phyloP scores from a whole-genome alignment of 2,113 vertebrate species.

The Meriones unguiculatus region DNA sequence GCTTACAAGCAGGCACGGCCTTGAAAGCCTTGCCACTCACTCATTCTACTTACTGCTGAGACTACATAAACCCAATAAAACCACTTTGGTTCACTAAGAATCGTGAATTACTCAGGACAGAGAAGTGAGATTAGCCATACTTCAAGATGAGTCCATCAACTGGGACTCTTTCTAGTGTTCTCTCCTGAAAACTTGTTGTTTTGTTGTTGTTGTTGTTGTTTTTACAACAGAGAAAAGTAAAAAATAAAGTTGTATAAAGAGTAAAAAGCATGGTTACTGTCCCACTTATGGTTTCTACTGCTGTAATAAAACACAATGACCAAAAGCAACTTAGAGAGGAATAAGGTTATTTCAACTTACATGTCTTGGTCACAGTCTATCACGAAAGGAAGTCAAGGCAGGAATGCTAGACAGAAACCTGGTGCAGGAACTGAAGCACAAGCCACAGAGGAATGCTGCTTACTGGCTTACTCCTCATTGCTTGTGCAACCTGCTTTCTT shows the following conservation, averaged over 20 bases:
- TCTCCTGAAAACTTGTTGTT: not conserved
- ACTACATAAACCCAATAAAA: not conserved
- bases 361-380: not conserved
- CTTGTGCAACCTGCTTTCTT: not conserved
- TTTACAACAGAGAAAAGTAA: not conserved
- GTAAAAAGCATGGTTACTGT: not conserved
- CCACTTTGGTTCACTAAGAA: not conserved
- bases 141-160: not conserved
- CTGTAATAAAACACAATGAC: not conserved
- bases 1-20: too few relatives aligned
- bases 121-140: not conserved
- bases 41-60: fast-evolving
- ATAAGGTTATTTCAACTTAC: not conserved
- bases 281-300: not conserved
- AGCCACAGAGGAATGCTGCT: not conserved
- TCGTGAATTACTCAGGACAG: not conserved
- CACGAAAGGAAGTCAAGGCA: not conserved
- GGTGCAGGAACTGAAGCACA: not conserved
- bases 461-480: not conserved
- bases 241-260: constrained; percentile 16
- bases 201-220: too few relatives aligned
- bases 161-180: not conserved
- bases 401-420: not conserved
- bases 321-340: not conserved
- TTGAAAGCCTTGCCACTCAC: not conserved